Evolutionary conservation across 2,113 vertebrate genomes (phyloP), one percentile per base, ranked within the genome.

Genomic region (Columbina picui): DNA sequence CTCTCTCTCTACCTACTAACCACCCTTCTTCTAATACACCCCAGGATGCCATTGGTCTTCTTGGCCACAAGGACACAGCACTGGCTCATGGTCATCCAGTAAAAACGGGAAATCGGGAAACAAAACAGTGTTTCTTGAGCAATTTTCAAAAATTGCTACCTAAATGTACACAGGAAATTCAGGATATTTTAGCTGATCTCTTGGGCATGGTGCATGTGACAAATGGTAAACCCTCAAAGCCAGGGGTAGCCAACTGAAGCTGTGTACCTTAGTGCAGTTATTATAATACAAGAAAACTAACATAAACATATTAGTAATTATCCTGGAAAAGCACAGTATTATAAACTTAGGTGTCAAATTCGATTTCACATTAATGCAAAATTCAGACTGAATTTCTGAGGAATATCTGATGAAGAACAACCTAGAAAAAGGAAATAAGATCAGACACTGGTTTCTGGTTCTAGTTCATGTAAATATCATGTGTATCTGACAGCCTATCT

Each of bases 381-480:
- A 59, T 76, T 56, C 43, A 70, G n/a, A 68, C 13, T 84, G 52
- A 64, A 38, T 88, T 90, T 86, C 38, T 71, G 39, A 86, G 43
- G 68, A 84, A 26, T 18, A 41, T 50, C 41, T 75, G 34, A 43
- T 50, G 22, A 73, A 60, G 49, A 90, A 16, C 20, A 60, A 9
- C 15, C 12, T 68, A 41, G 45, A 84, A 88, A 55, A 84, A 92
- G 29, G 59, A 60, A 90, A 93, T 88, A 83, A 43, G 43, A 92
- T 93, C 93, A 92, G 76, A 78, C 52, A 19, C 29, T 89, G 79
- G 52, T 84, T 94, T 94, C 52, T 94, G 49, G 7, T 92, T 81
- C 27, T 90, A 75, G 13, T 88, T 82, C 43, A 49, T 74, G 60
- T 77, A 36, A 84, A 23, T 77, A 83, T 86, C 75, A 69, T n/a